A percentile compares a stretch with the other conserved stretches of the same genome.
Conservation (phyloP, 2,113 vertebrate species). For the Pomatorhinus ruficollis region DNA sequence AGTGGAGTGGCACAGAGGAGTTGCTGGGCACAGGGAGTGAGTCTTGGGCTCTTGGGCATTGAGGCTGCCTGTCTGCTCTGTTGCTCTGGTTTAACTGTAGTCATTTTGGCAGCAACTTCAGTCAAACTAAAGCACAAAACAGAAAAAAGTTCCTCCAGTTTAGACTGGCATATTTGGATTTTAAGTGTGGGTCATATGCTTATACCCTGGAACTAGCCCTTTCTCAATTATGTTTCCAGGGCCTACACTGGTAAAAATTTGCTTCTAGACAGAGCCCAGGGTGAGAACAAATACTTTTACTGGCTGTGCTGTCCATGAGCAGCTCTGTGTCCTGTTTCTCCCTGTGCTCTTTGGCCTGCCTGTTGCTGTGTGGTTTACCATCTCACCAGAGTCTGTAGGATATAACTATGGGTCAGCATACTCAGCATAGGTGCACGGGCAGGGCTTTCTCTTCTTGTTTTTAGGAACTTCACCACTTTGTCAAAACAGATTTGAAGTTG, state of each 20-base stretch:
- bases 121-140: neutral
- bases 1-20: neutral
- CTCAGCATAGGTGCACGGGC: neutral
- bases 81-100: neutral
- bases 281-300: neutral
- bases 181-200: neutral
- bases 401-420: neutral
- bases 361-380: neutral
- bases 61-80: rapidly evolving
- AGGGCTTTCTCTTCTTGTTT: neutral
- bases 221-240: neutral
- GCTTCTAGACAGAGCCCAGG: neutral
- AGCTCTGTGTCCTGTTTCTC: neutral
- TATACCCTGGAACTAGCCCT: neutral
- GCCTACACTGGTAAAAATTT: neutral
- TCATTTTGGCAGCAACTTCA: neutral
- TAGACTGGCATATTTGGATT: neutral
- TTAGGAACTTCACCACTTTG: neutral
- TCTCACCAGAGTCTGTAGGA: rapidly evolving
- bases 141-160: neutral
- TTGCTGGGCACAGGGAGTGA: neutral
- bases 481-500: neutral
- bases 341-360: neutral
- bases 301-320: neutral
- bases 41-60: rapidly evolving